Evolutionary conservation across 2,113 vertebrate species (phyloP).

Genomic region (Myxocyprinus asiaticus): DNA sequence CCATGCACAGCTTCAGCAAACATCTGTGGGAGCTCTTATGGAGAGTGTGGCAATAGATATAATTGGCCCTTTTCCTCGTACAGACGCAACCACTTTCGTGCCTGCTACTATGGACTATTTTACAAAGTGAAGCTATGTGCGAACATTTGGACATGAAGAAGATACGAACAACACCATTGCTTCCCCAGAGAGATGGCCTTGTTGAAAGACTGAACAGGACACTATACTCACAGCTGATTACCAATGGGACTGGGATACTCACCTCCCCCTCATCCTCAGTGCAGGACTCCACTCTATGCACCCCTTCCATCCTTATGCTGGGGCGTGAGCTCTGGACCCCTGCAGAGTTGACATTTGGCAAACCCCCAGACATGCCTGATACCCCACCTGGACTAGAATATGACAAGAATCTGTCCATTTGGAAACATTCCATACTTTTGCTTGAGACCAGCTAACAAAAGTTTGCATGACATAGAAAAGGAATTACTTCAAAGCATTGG

Average conservation of each 20-base stretch:
- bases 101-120: not conserved
- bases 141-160: not conserved
- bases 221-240: constrained; percentile 13
- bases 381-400: constrained; percentile 21
- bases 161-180: constrained; percentile 8
- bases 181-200: not conserved
- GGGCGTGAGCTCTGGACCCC: not conserved
- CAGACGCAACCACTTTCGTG: not conserved
- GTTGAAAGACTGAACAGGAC: constrained; percentile 20
- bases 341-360: constrained; percentile 3
- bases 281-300: constrained; percentile 9
- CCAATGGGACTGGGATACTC: constrained; percentile 20
- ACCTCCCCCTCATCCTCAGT: not conserved
- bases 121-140: not conserved
- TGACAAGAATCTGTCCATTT: not conserved
- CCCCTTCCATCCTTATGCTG: constrained; percentile 25
- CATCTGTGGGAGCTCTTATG: not conserved
- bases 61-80: not conserved
- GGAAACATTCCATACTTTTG: not conserved
- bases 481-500: not conserved
- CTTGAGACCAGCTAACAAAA: not conserved
- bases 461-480: not conserved
- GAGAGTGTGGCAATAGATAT: not conserved
- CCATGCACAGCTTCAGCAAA: too few species aligned
- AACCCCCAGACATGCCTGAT: not conserved